A percentile compares a stretch with the other conserved stretches of the same genome.
phyloP scores from a whole-genome alignment of 2,888 invertebrate species.

The Fabriciana adippe region DNA sequence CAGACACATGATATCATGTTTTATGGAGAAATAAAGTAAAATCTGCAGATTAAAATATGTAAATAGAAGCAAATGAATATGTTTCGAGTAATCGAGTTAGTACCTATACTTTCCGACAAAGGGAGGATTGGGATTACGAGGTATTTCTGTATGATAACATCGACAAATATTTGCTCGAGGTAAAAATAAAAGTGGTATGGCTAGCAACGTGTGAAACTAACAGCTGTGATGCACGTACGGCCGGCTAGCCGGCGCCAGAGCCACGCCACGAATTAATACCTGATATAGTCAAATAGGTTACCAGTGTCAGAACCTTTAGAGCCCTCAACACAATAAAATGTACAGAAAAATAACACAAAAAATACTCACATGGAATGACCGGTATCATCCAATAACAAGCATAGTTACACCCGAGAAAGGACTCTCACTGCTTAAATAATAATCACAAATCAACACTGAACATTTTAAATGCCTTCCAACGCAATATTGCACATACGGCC shows the following conservation, averaged over 20 bases:
- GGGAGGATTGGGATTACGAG: slow-evolving; percentile 6
- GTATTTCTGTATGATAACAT: slow-evolving; percentile 14
- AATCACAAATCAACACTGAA: slow-evolving; percentile 80
- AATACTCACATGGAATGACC: slow-evolving; percentile 70
- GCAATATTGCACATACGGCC: slow-evolving; percentile 73
- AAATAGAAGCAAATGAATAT: not conserved
- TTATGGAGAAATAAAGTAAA: not conserved
- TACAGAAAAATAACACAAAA: slow-evolving; percentile 45
- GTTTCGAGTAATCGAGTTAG: not conserved
- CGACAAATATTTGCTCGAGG: slow-evolving; percentile 6
- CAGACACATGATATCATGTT: slow-evolving; percentile 8
- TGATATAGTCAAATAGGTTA: slow-evolving; percentile 73
- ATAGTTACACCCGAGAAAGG: slow-evolving; percentile 72
- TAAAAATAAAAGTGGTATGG: slow-evolving; percentile 9
- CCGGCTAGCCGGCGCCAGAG: slow-evolving; percentile 51
- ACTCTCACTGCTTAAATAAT: slow-evolving; percentile 79
- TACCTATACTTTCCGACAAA: not conserved
- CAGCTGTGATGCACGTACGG: slow-evolving; percentile 50
- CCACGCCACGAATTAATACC: slow-evolving; percentile 54
- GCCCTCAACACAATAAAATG: slow-evolving; percentile 42
- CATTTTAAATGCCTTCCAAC: slow-evolving; percentile 73
- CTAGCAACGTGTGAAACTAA: slow-evolving; percentile 47
- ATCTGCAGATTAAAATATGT: not conserved
- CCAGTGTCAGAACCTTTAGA: slow-evolving; percentile 56
- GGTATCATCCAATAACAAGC: slow-evolving; percentile 78